Evolutionary conservation across 2,797 vertebrate species (phyloP), one percentile per base, ranked within the genome.

Genomic region (Ispidina picta): DNA sequence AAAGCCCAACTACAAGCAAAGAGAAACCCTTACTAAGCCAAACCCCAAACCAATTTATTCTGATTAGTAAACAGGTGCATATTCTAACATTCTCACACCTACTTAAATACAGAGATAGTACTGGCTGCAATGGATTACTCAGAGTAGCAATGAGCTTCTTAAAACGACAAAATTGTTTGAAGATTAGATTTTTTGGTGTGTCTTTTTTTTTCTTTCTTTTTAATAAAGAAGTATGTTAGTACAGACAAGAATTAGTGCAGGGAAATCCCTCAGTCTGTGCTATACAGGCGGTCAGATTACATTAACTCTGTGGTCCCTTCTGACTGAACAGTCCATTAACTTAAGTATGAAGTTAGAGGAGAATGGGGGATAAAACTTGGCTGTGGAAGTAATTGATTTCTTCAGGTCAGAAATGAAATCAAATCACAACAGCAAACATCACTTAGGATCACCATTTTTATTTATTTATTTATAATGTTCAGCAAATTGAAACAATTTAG

Each of bases 261-360:
- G 62, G 43, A 83, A 71, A 68, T 63, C 62, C 43, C 43, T 31
- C 20, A 58, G 49, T 58, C 51, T 71, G 33, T 60, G 62, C 69
- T 80, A 51, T 55, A 39, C 69, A 71, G 72, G 49, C 2, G 0
- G 69, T 65, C 76, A 80, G 82, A 87, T 89, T 83, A 11, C 75
- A 64, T 93, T 94, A 94, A 89, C 62, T 64, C 82, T n/a, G n/a
- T 37, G 33, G 69, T 95, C 92, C 62, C 87, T 89, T 74, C 91
- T 92, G 87, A 87, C 54, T 87, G 54, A 71, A 87, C 82, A 92
- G 91, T 89, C 92, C 92, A 94, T 96, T 95, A 95, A 90, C 75
- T 79, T 89, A 90, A 93, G 69, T 69, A 95, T 77, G 62, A 90
- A 95, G 87, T 92, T 93, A 83, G 87, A 90, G 46, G 75, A 94